A percentile compares a stretch with the other conserved stretches of the same genome.
Evolutionary conservation across 1,140 invertebrate species (phyloP).

Genomic region (Oryctes rhinoceros): DNA sequence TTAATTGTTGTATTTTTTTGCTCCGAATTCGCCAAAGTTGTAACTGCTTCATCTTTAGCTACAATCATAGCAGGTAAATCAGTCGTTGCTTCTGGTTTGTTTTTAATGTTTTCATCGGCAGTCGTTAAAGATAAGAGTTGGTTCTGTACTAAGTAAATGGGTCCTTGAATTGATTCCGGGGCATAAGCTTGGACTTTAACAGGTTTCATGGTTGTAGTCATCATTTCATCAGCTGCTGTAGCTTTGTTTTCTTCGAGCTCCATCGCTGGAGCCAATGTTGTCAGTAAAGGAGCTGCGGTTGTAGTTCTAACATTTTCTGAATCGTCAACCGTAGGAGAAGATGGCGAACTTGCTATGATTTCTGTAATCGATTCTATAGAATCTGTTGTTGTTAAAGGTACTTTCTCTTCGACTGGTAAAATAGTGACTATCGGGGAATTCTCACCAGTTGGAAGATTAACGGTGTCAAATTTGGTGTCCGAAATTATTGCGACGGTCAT

Average conservation of each 20-base stretch:
- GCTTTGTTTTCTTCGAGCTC: neutral
- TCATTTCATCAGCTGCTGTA: neutral
- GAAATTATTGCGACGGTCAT: constrained; percentile 18
- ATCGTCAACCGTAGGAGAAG: neutral
- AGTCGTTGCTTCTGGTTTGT: neutral
- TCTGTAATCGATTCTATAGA: neutral
- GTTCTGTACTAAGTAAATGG: neutral
- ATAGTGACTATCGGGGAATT: constrained; percentile 26
- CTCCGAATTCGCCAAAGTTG: neutral
- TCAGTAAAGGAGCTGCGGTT: neutral
- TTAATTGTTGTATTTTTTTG: neutral
- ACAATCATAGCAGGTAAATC: too few relatives aligned
- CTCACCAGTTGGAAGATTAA: neutral
- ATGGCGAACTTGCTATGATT: neutral
- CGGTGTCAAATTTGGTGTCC: constrained; percentile 2
- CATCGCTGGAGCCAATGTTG: neutral
- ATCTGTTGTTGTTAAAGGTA: neutral
- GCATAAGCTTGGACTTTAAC: constrained; percentile 22
- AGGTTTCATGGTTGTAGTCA: neutral
- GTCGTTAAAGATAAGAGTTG: too few relatives aligned
- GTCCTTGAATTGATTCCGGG: neutral
- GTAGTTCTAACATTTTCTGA: neutral
- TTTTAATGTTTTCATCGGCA: neutral
- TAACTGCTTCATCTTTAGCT: neutral
- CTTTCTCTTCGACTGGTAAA: constrained; percentile 7